phyloP scores from a whole-genome alignment of 1,140 invertebrate species.

The Drosophila navojoa region DNA sequence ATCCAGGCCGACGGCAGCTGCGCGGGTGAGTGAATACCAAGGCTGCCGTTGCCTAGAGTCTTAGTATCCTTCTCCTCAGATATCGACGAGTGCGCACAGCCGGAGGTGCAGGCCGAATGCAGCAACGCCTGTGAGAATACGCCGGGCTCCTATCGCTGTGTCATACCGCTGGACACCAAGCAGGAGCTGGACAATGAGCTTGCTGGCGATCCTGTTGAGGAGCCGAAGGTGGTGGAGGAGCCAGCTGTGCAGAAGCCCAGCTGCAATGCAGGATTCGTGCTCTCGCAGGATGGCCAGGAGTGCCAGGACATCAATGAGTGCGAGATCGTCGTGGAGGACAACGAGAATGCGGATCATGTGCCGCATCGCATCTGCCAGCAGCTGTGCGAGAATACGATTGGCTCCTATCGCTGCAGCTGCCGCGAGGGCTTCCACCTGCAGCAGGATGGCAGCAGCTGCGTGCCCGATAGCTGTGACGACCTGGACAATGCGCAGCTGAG shows the following conservation, averaged over 20 bases:
- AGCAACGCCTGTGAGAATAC: slow-evolving; percentile 87
- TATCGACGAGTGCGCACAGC: slow-evolving; percentile 88
- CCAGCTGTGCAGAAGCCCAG: slow-evolving; percentile 83
- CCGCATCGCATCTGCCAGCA: slow-evolving; percentile 85
- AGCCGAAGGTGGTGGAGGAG: slow-evolving; percentile 25
- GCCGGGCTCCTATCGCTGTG: slow-evolving; percentile 89
- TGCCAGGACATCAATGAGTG: slow-evolving; percentile 89
- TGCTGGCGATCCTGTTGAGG: not conserved
- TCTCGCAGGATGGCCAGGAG: slow-evolving; percentile 82
- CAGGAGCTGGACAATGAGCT: too few species aligned
- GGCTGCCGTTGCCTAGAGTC: not conserved
- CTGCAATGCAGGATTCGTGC: slow-evolving; percentile 86
- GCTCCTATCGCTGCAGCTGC: slow-evolving; percentile 87
- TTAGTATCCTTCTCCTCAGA: slow-evolving; percentile 83
- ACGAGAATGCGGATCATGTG: slow-evolving; percentile 67
- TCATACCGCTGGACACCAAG: slow-evolving; percentile 36
- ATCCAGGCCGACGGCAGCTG: slow-evolving; percentile 65
- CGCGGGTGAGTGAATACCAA: slow-evolving; percentile 69
- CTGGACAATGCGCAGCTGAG: slow-evolving; percentile 80
- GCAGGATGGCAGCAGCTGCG: slow-evolving; percentile 79
- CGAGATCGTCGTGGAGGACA: slow-evolving; percentile 69
- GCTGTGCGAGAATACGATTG: slow-evolving; percentile 87
- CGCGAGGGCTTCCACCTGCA: slow-evolving; percentile 68
- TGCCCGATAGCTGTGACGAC: slow-evolving; percentile 68
- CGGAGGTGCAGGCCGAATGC: slow-evolving; percentile 85